These are phyloP conservation scores for Coracopsis vasa DNA, from an alignment of 2,113 vertebrate species.

Conservation along the genomic window DNA sequence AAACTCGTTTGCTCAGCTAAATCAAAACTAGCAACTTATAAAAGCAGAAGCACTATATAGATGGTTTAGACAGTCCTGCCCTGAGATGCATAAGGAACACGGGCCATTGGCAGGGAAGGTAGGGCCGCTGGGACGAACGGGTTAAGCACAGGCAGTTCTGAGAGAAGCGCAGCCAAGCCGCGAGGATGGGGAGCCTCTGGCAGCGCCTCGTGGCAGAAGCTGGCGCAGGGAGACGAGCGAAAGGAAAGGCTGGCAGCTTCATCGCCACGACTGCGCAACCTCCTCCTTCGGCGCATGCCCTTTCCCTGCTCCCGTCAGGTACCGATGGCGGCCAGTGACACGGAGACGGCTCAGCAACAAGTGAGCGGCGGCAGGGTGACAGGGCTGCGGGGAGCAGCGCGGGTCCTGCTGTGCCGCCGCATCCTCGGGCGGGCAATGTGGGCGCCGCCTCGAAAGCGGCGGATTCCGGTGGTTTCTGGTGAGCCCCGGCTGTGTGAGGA, in stretches of 20 bases:
- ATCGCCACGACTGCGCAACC: not conserved
- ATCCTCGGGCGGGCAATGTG: not conserved
- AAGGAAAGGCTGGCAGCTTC: not conserved
- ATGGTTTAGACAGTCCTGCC: not conserved
- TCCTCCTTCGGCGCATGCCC: rapidly evolving
- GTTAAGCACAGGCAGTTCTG: rapidly evolving
- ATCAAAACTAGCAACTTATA: not conserved
- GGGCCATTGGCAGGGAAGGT: too few relatives aligned
- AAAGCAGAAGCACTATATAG: not conserved
- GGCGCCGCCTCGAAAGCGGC: not conserved
- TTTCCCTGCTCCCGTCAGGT: rapidly evolving
- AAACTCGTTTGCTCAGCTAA: not conserved
- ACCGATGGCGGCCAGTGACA: not conserved
- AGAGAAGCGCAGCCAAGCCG: too few relatives aligned
- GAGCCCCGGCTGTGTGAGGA: not conserved
- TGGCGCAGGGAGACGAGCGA: not conserved
- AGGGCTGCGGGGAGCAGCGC: not conserved
- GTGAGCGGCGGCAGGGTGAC: not conserved
- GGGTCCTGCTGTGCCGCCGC: not conserved
- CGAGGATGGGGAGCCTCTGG: rapidly evolving
- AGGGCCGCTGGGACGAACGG: rapidly evolving
- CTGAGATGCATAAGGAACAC: rapidly evolving
- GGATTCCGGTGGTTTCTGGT: not conserved
- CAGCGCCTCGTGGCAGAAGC: rapidly evolving
- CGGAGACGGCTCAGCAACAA: not conserved